phyloP scores from a whole-genome alignment of 2,797 vertebrate species.

The Esox masquinongy region DNA sequence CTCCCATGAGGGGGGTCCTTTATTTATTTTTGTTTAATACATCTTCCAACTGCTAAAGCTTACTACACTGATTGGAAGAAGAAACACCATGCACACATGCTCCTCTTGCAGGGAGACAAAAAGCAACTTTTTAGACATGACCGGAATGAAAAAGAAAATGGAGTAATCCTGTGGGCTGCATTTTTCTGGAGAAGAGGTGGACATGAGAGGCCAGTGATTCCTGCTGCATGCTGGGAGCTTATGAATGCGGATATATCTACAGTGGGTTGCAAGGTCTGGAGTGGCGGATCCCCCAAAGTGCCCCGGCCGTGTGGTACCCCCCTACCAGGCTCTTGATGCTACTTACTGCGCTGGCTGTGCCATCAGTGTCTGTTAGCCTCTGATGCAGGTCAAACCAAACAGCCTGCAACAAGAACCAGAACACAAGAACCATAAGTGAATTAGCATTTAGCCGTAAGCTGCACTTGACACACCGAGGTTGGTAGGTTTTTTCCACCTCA shows the following conservation, averaged over 20 bases:
- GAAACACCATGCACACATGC: neutral
- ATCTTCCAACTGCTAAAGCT: neutral
- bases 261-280: neutral
- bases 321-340: slow-evolving; percentile 9
- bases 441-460: slow-evolving; percentile 36
- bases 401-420: slow-evolving; percentile 83
- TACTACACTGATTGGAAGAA: neutral
- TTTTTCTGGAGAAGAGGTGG: neutral
- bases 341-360: slow-evolving; percentile 87
- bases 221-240: neutral
- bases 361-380: slow-evolving; percentile 91
- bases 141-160: neutral
- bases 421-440: slow-evolving; percentile 68
- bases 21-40: neutral
- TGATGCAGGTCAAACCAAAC: slow-evolving; percentile 97
- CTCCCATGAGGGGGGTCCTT: neutral
- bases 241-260: neutral
- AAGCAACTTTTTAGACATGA: neutral
- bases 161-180: neutral
- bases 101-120: neutral
- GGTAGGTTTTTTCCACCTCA: neutral
- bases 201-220: neutral
- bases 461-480: neutral
- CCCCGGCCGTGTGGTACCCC: neutral
- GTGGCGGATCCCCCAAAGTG: neutral